Evolutionary conservation across 2,113 vertebrate genomes (phyloP), one percentile per base, ranked within the genome.

Genomic region (Scalopus aquaticus): DNA sequence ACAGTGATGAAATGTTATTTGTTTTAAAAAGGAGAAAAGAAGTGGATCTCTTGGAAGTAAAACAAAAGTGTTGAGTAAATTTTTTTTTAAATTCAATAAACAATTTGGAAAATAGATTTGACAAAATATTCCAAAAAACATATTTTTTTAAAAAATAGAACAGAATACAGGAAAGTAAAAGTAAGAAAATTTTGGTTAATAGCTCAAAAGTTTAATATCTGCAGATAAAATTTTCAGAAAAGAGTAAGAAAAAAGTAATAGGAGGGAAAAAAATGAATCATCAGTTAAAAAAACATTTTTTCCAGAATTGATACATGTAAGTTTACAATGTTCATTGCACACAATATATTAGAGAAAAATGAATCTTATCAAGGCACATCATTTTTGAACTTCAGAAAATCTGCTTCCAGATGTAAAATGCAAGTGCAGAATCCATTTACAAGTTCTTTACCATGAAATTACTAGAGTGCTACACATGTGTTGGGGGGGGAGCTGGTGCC

Each of bases 401-500:
- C 51, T 20, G 30, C 37, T 42, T 58, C 16, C 5, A 90, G 24
- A 87, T 17, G 58, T 79, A 49, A 83, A 95, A 69, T 82, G 24
- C 11, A 80, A 79, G 56, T 37, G 35, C 35, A 58, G 9, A 5
- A 8, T 70, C 22, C 15, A 60, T 0, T 28, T 90, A 26, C 17
- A 76, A 91, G 28, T 49, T 13, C 15, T 56, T 79, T 39, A 19
- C 67, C 17, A 24, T 46, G 28, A 81, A 73, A 56, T 90, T 67
- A 54, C 56, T 13, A 37, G 22, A 44, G 60, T 69, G 20, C 3
- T 37, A 12, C 56, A 24, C 1, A 1, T 49, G 13, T 4, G 28
- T n/a, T 20, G 70, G 19, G 37, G 76, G 0, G 4, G 8, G 2
- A 60, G 2, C 10, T 17, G 19, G 2, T 0, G 16, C 19, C n/a